Evolutionary conservation across 2,888 invertebrate species (phyloP), one percentile per base, ranked within the genome.

Genomic region (Margaritifera margaritifera): DNA sequence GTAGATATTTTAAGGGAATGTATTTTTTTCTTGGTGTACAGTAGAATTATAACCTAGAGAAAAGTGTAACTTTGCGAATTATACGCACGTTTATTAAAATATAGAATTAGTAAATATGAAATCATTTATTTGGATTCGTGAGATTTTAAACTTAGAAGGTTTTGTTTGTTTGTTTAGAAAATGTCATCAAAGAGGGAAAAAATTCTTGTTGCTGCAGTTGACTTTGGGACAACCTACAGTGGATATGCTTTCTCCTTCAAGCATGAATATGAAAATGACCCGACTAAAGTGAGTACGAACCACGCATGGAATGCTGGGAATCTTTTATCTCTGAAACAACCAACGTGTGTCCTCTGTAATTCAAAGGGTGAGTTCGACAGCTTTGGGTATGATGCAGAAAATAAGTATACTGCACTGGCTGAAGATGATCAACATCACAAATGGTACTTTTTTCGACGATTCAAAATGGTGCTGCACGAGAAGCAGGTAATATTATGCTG

Each of bases 231-330:
- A 24, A 57, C 57, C 57, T 24, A 57, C 22, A 25, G 24, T n/a
- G 24, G 57, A n/a, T 57, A 57, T 57, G 57, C 57, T 24, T 57
- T 57, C n/a, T 57, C 57, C 4, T 57, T 57, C n/a, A 24, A 27
- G 18, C 24, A 57, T 22, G 24, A 57, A 18, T 57, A 5, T 57
- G 20, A 24, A n/a, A 57, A 57, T 2, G 57, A 57, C 24, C 57
- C 57, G 15, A 24, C 19, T 20, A 57, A 57, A 27, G 27, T 57
- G 6, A 25, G 1, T 15, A 20, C n/a, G 57, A 57, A 57, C 25
- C 60, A 1, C 15, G 4, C 27, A 60, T 60, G 60, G 60, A 6
- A 60, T 60, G 6, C 42, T 31, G 60, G 60, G 27, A 42, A 31
- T 59, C 5, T 15, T 31, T 6, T 31, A 31, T 55, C 55, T 22